phyloP scores from a whole-genome alignment of 2,113 vertebrate species.

The Brachirus orientalis region DNA sequence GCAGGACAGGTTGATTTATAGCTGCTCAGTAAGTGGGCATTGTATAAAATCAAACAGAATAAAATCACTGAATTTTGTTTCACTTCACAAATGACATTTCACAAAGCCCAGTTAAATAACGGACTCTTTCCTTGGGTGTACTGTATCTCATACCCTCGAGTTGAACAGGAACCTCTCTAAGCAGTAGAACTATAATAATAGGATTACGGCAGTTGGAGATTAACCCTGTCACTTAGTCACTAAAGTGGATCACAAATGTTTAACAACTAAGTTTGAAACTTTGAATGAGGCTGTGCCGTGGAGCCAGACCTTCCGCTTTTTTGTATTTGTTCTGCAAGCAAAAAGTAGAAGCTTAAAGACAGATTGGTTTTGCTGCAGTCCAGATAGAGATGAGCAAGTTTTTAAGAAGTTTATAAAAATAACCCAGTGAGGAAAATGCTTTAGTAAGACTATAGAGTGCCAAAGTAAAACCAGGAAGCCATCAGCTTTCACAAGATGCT shows the following conservation, averaged over 20 bases:
- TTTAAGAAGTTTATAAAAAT: neutral
- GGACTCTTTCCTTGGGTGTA: neutral
- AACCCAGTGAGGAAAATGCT: neutral
- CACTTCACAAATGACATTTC: conserved; percentile 10
- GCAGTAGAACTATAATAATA: conserved; percentile 48
- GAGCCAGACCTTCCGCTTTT: neutral
- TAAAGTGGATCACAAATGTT: conserved; percentile 48
- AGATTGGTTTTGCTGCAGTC: neutral
- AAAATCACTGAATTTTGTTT: conserved; percentile 2
- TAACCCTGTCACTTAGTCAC: conserved; percentile 44
- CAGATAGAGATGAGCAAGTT: neutral
- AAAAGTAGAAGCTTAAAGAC: neutral
- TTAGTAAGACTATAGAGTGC: conserved; percentile 31
- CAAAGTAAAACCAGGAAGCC: too few species aligned
- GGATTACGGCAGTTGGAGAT: conserved; percentile 55
- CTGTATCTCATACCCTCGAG: neutral
- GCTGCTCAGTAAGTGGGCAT: conserved; percentile 4
- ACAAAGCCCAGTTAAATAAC: conserved; percentile 7
- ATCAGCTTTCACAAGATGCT: conserved; percentile 7
- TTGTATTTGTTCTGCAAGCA: neutral
- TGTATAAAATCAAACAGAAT: conserved; percentile 3
- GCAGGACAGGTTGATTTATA: conserved; percentile 43
- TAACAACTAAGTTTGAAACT: conserved; percentile 16
- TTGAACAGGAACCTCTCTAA: conserved; percentile 17
- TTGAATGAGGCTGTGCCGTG: neutral